Percentiles rank a stretch among this genome's conserved stretches.
phyloP scores from a whole-genome alignment of 2,888 invertebrate genomes.

The Dryococelus australis region DNA sequence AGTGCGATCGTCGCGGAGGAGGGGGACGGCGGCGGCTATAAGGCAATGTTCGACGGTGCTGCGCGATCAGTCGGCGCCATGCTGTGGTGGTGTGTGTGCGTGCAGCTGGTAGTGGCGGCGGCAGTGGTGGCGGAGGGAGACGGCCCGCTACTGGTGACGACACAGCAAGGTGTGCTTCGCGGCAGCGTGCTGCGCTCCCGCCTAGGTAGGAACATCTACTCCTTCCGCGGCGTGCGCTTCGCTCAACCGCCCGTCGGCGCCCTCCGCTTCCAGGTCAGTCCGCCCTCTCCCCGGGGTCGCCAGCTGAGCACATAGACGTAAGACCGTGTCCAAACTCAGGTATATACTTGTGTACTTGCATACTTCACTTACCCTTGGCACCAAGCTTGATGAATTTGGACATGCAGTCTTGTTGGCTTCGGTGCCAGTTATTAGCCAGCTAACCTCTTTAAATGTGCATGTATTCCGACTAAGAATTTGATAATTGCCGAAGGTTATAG shows the following conservation, averaged over 20 bases:
- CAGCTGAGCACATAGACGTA: too few species aligned
- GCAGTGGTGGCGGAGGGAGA: neutral
- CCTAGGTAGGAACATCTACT: constrained; percentile 50
- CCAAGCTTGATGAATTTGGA: too few species aligned
- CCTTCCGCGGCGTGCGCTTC: constrained; percentile 53
- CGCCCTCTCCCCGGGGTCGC: constrained; percentile 43
- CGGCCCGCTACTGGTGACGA: neutral
- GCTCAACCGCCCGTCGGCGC: constrained; percentile 52
- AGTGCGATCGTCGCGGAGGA: neutral
- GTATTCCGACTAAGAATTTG: too few species aligned
- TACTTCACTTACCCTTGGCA: too few species aligned
- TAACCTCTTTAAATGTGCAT: too few species aligned
- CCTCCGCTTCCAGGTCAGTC: constrained; percentile 52
- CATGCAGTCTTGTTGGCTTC: too few species aligned
- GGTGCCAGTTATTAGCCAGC: too few species aligned
- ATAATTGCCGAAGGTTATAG: too few species aligned
- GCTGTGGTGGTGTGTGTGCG: neutral
- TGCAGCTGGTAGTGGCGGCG: neutral
- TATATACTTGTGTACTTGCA: too few species aligned
- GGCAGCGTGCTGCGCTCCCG: constrained; percentile 51
- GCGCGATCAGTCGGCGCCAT: neutral
- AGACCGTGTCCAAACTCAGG: too few species aligned
- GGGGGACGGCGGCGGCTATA: neutral
- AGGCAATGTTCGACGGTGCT: neutral
- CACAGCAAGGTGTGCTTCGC: neutral